Evolutionary conservation across 2,113 vertebrate species (phyloP).

Genomic region (Oxyura jamaicensis): DNA sequence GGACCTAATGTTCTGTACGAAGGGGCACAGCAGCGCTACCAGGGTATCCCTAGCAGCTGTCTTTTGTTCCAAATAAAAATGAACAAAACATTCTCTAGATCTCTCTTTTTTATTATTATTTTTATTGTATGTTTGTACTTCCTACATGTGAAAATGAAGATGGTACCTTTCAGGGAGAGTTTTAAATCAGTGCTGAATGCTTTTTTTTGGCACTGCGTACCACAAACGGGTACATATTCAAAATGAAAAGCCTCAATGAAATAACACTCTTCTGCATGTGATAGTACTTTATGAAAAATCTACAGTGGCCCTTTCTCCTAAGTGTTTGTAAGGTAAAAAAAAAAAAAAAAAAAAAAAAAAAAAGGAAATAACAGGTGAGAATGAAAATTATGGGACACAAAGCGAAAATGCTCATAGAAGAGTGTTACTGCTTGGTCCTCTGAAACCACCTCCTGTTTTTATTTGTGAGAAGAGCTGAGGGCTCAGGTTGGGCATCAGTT

Average conservation of each 20-base stretch:
- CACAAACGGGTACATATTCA: not conserved
- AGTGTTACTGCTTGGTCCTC: not conserved
- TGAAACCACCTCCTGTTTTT: accelerated
- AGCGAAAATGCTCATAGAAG: not conserved
- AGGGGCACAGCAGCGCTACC: not conserved
- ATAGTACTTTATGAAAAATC: not conserved
- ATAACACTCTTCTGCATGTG: not conserved
- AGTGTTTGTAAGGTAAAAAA: not conserved
- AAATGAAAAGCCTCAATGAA: not conserved
- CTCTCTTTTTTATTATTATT: not conserved
- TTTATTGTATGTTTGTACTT: not conserved
- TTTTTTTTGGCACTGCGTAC: too few species aligned
- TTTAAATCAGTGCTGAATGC: not conserved
- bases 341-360: not conserved
- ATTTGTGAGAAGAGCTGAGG: not conserved
- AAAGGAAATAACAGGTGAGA: not conserved
- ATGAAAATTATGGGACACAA: not conserved
- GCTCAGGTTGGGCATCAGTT: not conserved
- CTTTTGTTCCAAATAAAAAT: not conserved
- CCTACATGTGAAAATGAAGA: not conserved
- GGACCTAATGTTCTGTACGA: not conserved
- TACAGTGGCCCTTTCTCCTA: not conserved
- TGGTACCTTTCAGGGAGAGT: not conserved
- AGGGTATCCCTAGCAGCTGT: not conserved
- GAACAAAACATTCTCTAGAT: not conserved